Evolutionary conservation across 2,113 vertebrate genomes (phyloP), one percentile per base, ranked within the genome.

Genomic region (Heterotis niloticus): DNA sequence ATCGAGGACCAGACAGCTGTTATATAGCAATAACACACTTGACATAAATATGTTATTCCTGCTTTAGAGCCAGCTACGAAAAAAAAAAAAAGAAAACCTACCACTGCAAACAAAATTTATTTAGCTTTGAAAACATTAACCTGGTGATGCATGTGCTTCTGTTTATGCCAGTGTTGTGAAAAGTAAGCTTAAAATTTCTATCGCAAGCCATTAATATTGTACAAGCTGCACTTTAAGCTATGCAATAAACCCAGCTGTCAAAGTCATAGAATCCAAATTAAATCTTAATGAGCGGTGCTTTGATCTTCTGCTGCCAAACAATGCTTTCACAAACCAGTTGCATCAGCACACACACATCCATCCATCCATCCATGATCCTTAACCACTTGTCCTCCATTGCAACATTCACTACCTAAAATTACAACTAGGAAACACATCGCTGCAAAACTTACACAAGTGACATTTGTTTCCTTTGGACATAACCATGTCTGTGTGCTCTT

Each of bases 391-490:
- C 18, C 18, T n/a, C 20, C 18, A 20, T 26, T 66, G 23, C 18
- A 23, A 23, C 3, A 66, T 66, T 66, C 5, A 23, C 23, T 7
- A 7, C 23, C 3, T n/a, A 20, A 17, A 66, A 66, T 62, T 62
- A 20, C 14, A 62, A 62, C 14, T 14, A 10, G 4, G 14, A 44
- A 44, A 44, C 34, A 44, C 34, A 2, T 44, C 34, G 7, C 3
- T 44, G 34, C 3, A 44, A 44, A 34, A 80, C 83, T 52, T 87
- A 93, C 92, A 91, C 87, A 90, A 93, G 82, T 65, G 89, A 84
- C 83, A 86, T 74, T 86, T 83, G 81, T 88, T 92, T 4, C 87
- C 87, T 71, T 91, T 86, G 82, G 88, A 91, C 78, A 91, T 91
- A 85, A 93, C 90, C 92, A 93, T 92, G 51, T 75, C 86, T 77